phyloP scores from a whole-genome alignment of 1,140 invertebrate species.

The Leptopilina boulardi region DNA sequence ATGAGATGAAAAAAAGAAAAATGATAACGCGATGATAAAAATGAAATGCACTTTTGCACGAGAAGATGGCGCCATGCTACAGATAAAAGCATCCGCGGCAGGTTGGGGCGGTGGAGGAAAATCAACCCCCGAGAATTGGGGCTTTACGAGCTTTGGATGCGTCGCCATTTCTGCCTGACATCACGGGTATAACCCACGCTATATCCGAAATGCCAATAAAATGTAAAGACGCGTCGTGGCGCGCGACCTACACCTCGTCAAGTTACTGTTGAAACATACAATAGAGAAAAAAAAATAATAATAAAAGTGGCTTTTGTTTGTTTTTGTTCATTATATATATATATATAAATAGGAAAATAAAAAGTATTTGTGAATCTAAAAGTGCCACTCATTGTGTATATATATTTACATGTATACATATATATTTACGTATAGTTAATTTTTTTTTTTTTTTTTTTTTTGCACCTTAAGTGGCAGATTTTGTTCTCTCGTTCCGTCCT shows the following conservation, averaged over 20 bases:
- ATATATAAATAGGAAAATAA: background rate
- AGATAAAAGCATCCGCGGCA: constrained; percentile 38
- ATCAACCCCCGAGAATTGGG: constrained; percentile 55
- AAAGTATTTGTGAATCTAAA: constrained; percentile 37
- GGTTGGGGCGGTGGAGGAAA: constrained; percentile 38
- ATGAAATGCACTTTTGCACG: background rate
- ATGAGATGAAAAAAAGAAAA: no score
- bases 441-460: background rate
- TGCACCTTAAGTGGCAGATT: background rate
- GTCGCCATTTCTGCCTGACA: constrained; percentile 70
- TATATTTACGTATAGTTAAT: no score
- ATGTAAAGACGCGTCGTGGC: constrained; percentile 60
- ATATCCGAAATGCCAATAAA: constrained; percentile 45
- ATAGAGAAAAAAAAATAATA: constrained; percentile 7
- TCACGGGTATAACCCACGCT: constrained; percentile 48
- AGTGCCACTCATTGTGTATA: constrained; percentile 18
- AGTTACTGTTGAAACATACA: constrained; percentile 42
- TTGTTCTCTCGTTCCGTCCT: background rate
- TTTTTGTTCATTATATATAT: background rate
- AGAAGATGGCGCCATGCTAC: constrained; percentile 61
- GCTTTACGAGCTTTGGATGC: constrained; percentile 58
- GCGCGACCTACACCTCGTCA: constrained; percentile 46
- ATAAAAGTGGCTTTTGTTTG: background rate
- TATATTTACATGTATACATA: no score
- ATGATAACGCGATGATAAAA: constrained; percentile 39